phyloP scores from a whole-genome alignment of 2,888 invertebrate genomes.

The Drosophila nr. medialis region DNA sequence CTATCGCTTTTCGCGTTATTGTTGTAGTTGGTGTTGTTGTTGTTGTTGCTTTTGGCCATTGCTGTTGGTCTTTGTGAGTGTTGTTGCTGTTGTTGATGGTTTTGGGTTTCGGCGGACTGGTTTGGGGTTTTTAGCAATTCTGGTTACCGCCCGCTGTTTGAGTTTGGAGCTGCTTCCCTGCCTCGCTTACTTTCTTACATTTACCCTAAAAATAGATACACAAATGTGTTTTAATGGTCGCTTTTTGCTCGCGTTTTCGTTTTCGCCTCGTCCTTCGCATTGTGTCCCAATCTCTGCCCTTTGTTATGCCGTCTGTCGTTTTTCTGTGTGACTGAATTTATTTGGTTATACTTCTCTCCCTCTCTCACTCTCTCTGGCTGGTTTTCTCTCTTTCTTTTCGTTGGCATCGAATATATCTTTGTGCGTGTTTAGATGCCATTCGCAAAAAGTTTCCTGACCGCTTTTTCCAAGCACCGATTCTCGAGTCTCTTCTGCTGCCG shows the following conservation, averaged over 20 bases:
- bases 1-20: constrained; percentile 2
- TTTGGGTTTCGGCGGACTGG: constrained; percentile 51
- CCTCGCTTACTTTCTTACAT: constrained; percentile 45
- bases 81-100: constrained; percentile 50
- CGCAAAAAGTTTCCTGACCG: constrained; percentile 71
- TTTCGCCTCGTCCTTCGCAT: constrained; percentile 39
- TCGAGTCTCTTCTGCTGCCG: constrained; percentile 30
- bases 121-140: constrained; percentile 49
- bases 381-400: background rate
- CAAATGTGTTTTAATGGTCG: constrained; percentile 81
- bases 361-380: background rate
- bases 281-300: constrained; percentile 70
- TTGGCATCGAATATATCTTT: constrained; percentile 43
- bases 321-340: constrained; percentile 79
- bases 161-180: constrained; percentile 31
- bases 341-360: constrained; percentile 51
- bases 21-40: constrained; percentile 14
- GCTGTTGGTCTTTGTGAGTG: constrained; percentile 19
- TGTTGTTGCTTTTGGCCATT: constrained; percentile 40
- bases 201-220: constrained; percentile 78
- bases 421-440: constrained; percentile 76
- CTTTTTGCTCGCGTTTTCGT: constrained; percentile 63
- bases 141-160: constrained; percentile 49
- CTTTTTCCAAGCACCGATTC: constrained; percentile 31
- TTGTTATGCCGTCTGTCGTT: constrained; percentile 79